Base-by-base conservation (phyloP, 2,113 vertebrate species). In the Potamarius usumacintae region DNA sequence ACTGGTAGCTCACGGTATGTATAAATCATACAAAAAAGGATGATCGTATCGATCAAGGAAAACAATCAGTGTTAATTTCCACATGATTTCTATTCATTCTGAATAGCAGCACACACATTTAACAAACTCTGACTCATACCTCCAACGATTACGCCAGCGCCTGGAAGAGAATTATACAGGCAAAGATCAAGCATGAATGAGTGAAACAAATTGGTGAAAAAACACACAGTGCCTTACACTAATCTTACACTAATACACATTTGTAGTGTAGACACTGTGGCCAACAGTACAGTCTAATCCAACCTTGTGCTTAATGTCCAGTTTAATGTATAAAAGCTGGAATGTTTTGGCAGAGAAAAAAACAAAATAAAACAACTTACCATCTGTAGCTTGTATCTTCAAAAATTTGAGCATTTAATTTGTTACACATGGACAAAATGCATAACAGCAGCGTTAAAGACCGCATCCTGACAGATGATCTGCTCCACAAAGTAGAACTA, bases 381-480 rank as follows among this genome's bases (percentile, higher is more conserved):
- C 52, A 1, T 7, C 0, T 17, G 0, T 4, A 34, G 57, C 12
- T 18, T 53, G 25, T 0, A 1, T 22, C 17, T 2, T 9, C 3
- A 10, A 25, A 50, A 60, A 20, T 3, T 83, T 76, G 69, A 42
- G 57, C 83, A 53, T 77, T 72, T 27, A 80, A 77, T 34, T 76
- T 1, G 2, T 74, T n/a, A 78, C 58, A 82, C 17, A 87, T 27
- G n/a, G 48, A 85, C 17, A 81, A 15, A 0, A 57, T 27, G 30
- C 83, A 85, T 22, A 87, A 27, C n/a, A 89, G 20, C 25, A 85
- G 30, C 1, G 17, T 55, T 82, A 89, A 82, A 7, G 55, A 52
- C 17, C 2, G 14, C 89, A 87, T 89, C 67, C 0, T 81, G 72
- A 50, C 53, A 8, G 20, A 14, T 27, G 15, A 65, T 7, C 11